Evolutionary conservation across 2,888 invertebrate species (phyloP), one percentile per base, ranked within the genome.

Genomic region (Athalia cordata): DNA sequence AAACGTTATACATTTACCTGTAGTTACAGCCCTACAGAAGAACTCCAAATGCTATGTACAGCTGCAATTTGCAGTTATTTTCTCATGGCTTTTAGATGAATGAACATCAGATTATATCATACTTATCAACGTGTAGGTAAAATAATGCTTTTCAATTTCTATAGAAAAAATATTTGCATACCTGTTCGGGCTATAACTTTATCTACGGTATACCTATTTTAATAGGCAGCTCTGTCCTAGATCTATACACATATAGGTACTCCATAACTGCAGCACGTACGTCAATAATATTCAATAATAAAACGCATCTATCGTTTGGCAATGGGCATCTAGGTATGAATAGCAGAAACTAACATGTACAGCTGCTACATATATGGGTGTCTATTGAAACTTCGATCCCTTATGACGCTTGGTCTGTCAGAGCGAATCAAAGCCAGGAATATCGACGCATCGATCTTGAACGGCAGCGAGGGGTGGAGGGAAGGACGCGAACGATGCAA

Each of bases 401-500:
- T 75, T 15, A 75, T 50, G 49, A 62, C 62, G 62, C 7, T 3
- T 59, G 45, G 64, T 61, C 75, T 50, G 75, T 61, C 50, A 62
- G 29, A 64, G 29, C 4, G 57, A 72, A 59, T 72, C 72, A 72
- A 62, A 75, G 29, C 75, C 83, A 84, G 84, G 81, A 84, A 86
- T 85, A 87, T 86, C 85, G 85, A 86, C 84, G 84, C 85, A 87
- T 87, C 84, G 86, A 87, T 84, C 86, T 78, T 85, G 81, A 78
- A 81, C 82, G 82, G 67, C 79, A 29, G 80, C 77, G 79, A 13
- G 52, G 50, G 29, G 29, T 45, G 49, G 68, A 61, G 75, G 67
- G 65, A 47, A 78, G 79, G 70, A 45, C 59, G 72, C 72, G 72
- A 67, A 81, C 80, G 81, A 78, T 77, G 79, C 79, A 77, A 81